A percentile compares a stretch with the other conserved stretches of the same genome.
Evolutionary conservation across 1,140 invertebrate species (phyloP).

Genomic region (Drosophila athabasca): DNA sequence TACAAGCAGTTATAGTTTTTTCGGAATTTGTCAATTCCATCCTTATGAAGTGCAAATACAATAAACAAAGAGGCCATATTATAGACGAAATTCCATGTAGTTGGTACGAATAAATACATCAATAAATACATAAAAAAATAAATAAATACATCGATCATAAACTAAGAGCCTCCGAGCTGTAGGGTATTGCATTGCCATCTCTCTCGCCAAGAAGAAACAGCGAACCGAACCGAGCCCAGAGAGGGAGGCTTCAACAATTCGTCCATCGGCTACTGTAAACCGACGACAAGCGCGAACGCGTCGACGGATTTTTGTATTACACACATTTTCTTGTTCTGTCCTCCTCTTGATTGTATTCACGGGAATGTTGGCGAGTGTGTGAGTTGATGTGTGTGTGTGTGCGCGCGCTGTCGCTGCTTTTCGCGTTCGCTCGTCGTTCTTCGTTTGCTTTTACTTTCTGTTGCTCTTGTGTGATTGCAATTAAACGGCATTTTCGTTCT

Average conservation of each 20-base stretch:
- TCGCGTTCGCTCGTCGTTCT: conserved; percentile 44
- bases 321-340: conserved; percentile 54
- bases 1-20: too few species aligned
- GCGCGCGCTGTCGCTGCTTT: conserved; percentile 40
- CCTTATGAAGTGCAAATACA: too few species aligned
- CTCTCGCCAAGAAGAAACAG: conserved; percentile 11
- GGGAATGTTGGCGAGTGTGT: conserved; percentile 20
- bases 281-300: conserved; percentile 44
- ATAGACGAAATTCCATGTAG: too few species aligned
- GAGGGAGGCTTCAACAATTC: not conserved
- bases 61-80: too few species aligned
- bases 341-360: conserved; percentile 6
- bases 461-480: conserved; percentile 57
- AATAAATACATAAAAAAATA: too few species aligned
- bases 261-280: conserved; percentile 41
- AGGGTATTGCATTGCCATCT: conserved; percentile 28
- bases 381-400: conserved; percentile 25
- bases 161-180: not conserved
- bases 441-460: conserved; percentile 76
- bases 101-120: too few species aligned
- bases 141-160: too few species aligned
- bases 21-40: too few species aligned
- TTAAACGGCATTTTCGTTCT: conserved; percentile 75
- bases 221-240: not conserved
- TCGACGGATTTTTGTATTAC: conserved; percentile 70